phyloP scores from a whole-genome alignment of 2,113 vertebrate genomes.

The Oxyruncus cristatus region DNA sequence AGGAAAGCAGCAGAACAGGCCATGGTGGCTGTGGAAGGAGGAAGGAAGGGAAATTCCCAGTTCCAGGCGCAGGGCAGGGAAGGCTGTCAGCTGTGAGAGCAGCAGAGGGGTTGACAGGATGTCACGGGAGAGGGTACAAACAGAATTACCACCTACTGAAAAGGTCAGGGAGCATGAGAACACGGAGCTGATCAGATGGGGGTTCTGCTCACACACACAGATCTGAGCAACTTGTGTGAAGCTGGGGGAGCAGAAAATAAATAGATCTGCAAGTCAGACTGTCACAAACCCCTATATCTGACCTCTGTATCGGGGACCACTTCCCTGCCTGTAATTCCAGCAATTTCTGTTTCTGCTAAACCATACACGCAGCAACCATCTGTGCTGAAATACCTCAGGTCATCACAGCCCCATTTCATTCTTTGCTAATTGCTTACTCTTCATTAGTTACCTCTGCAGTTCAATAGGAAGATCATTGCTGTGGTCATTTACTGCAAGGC shows the following conservation, averaged over 20 bases:
- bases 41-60: constrained; percentile 42
- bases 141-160: background rate
- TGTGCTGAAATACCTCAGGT: background rate
- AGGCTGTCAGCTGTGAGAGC: background rate
- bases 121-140: background rate
- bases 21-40: background rate
- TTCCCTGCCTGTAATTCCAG: background rate
- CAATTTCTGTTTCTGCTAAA: background rate
- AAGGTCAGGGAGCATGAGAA: constrained; percentile 47
- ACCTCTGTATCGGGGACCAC: rapidly evolving
- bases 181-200: background rate
- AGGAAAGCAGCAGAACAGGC: background rate
- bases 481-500: rapidly evolving
- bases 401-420: background rate
- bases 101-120: background rate
- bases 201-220: background rate
- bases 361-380: background rate
- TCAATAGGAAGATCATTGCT: background rate
- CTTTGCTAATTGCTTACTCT: background rate
- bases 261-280: background rate
- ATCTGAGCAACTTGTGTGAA: background rate
- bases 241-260: background rate
- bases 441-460: background rate
- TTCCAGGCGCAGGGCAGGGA: background rate
- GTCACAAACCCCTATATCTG: background rate